Evolutionary conservation across 1,140 invertebrate genomes (phyloP).

Genomic region (Macrotrachela quadricornifera): DNA sequence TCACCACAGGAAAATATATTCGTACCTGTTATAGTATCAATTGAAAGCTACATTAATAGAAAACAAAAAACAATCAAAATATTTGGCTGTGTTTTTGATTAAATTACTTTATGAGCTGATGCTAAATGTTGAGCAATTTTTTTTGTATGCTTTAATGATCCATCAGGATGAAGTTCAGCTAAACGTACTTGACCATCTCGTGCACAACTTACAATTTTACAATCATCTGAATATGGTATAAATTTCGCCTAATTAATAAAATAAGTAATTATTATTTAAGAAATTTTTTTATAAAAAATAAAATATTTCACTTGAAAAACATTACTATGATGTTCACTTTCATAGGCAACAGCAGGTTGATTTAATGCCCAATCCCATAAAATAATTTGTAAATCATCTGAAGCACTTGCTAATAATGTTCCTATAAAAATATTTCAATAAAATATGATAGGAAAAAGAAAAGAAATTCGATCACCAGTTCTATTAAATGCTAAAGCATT

Average conservation of each 20-base stretch:
- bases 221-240: slow-evolving; percentile 43
- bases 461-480: slow-evolving; percentile 15
- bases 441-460: neutral
- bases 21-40: slow-evolving; percentile 49
- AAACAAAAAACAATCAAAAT: neutral
- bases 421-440: slow-evolving; percentile 29
- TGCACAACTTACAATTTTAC: slow-evolving; percentile 61
- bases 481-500: slow-evolving; percentile 74
- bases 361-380: slow-evolving; percentile 71
- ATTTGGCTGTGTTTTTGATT: neutral
- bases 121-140: slow-evolving; percentile 46
- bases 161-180: slow-evolving; percentile 35
- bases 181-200: slow-evolving; percentile 62
- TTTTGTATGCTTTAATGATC: slow-evolving; percentile 33
- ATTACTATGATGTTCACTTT: slow-evolving; percentile 59
- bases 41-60: slow-evolving; percentile 39
- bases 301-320: slow-evolving; percentile 55
- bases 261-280: no score
- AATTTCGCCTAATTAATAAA: slow-evolving; percentile 46
- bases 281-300: neutral
- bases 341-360: slow-evolving; percentile 40
- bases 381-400: slow-evolving; percentile 61
- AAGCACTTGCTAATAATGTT: slow-evolving; percentile 55
- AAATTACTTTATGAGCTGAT: slow-evolving; percentile 45
- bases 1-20: slow-evolving; percentile 63